These are phyloP conservation scores for Sula dactylatra DNA, from an alignment of 2,113 vertebrate species.

Conservation along the genomic window DNA sequence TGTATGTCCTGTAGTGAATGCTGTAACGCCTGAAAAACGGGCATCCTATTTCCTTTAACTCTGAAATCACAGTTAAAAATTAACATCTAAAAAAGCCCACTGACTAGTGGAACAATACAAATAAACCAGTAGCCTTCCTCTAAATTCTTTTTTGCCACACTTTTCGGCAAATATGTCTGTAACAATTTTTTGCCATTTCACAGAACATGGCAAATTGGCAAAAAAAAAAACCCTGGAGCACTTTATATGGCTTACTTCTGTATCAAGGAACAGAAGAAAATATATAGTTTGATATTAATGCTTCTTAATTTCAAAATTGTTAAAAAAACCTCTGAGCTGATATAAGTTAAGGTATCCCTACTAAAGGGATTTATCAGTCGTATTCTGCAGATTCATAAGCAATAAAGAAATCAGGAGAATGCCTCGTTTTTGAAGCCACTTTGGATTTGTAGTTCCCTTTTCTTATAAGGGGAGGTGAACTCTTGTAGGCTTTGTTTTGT, in stretches of 20 bases:
- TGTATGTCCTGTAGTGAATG: background rate
- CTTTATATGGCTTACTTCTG: background rate
- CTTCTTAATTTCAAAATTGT: background rate
- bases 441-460: background rate
- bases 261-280: background rate
- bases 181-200: background rate
- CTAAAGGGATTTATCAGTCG: background rate
- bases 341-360: background rate
- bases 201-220: background rate
- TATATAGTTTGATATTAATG: background rate
- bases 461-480: background rate
- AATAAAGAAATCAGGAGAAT: background rate
- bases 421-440: background rate
- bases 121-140: background rate
- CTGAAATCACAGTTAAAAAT: background rate
- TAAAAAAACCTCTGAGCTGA: background rate
- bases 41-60: background rate
- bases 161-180: background rate
- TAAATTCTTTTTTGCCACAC: accelerated
- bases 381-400: background rate
- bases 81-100: background rate
- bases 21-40: background rate
- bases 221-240: background rate
- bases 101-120: background rate
- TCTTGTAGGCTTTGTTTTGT: background rate